Base-by-base conservation (phyloP, 2,888 invertebrate species). In the Coronaproctus castanopsis region DNA sequence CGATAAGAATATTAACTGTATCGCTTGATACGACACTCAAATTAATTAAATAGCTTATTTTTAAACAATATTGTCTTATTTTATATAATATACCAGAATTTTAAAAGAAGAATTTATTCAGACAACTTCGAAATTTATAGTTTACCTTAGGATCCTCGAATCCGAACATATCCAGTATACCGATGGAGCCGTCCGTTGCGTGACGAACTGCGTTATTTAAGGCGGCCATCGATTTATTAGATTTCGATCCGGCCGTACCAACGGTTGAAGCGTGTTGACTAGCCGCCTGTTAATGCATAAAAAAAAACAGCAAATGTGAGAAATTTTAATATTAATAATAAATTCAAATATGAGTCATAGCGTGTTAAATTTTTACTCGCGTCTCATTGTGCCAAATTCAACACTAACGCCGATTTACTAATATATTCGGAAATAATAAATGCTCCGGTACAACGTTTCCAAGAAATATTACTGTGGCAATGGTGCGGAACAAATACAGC, bases 161-260 rank as follows among this genome's bases (percentile, higher is more conserved):
- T 3, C 93, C 93, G 74, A 93, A 93, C 91, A 95, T 91, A 72
- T 95, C 93, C 59, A 95, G 76, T 68, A 95, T 91, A 52, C 92
- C 92, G 65, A 95, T 92, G 73, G 92, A 92, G 10, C 92, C 92
- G 72, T 92, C 91, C 1, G 91, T 91, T 48, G 90, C 90, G 75
- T 90, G 90, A 54, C 89, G 77, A 59, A 92, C 90, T 1, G 91
- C 91, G 72, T 90, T 89, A 73, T 91, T 90, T 57, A 92, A 76
- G 2, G 86, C 90, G 14, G 88, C 85, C 90, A 91, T 90, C 21
- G 88, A 88, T 70, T 88, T 86, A 65, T 72, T 73, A 8, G 74
- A 74, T 65, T 74, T 75, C 14, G 88, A 88, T 54, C 89, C 88
- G 19, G 86, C 83, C 20, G 71, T 71, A 50, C 87, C 85, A 62